Evolutionary conservation across 2,797 vertebrate species (phyloP).

Genomic region (Danionella dracula): DNA sequence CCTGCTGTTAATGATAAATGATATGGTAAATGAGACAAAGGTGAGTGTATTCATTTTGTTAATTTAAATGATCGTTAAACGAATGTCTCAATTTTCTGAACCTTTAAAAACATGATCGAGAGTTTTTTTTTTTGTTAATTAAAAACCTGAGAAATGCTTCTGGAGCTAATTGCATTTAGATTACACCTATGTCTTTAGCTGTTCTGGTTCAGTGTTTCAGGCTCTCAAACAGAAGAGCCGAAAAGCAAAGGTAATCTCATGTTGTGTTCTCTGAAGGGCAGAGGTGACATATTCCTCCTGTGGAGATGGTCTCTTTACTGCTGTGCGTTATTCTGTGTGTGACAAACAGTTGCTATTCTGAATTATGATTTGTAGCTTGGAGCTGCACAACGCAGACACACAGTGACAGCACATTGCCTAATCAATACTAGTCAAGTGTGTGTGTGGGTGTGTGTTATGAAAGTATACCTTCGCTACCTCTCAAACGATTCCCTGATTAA

Average conservation of each 20-base stretch:
- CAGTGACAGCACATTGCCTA: conserved; percentile 13
- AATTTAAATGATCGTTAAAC: no score
- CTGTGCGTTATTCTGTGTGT: conserved; percentile 7
- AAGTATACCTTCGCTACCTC: neutral
- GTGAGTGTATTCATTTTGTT: no score
- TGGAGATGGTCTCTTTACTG: no score
- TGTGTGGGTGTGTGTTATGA: neutral
- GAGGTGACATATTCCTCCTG: no score
- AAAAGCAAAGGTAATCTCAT: conserved; percentile 23
- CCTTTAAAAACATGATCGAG: no score
- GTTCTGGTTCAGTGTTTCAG: no score
- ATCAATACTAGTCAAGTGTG: conserved; percentile 7
- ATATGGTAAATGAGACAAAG: no score
- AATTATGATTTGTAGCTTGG: conserved; percentile 39
- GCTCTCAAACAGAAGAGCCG: neutral
- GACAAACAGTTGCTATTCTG: conserved; percentile 15
- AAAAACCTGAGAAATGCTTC: no score
- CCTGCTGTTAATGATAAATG: no score
- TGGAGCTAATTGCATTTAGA: no score
- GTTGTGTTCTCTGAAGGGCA: conserved; percentile 5
- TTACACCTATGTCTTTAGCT: neutral
- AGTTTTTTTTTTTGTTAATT: no score
- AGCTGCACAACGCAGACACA: conserved; percentile 1
- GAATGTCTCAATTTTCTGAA: no score
- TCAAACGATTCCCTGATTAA: conserved; percentile 47